phyloP scores from a whole-genome alignment of 2,113 vertebrate genomes.

The Paraplagusia blochii region DNA sequence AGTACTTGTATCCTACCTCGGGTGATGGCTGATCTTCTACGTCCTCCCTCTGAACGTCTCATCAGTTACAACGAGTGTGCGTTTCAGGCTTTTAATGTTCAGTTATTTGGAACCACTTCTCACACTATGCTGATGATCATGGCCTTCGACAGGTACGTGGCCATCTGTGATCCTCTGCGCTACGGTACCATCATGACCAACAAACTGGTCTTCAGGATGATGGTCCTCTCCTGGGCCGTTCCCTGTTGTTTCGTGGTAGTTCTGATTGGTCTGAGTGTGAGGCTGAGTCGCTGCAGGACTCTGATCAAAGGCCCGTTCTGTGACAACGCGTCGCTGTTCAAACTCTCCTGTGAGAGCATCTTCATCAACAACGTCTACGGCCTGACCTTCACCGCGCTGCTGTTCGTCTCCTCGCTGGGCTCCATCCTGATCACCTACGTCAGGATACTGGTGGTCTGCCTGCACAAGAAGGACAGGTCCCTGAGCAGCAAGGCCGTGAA shows the following conservation, averaged over 20 bases:
- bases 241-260: slow-evolving; percentile 42
- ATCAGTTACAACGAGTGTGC: slow-evolving; percentile 33
- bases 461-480: slow-evolving; percentile 19
- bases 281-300: slow-evolving; percentile 56
- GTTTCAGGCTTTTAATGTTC: slow-evolving; percentile 52
- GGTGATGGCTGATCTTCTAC: too few species aligned
- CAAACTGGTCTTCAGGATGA: slow-evolving; percentile 50
- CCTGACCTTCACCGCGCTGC: slow-evolving; percentile 15
- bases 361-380: slow-evolving; percentile 57
- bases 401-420: slow-evolving; percentile 38
- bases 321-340: slow-evolving; percentile 53
- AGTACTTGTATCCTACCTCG: too few species aligned
- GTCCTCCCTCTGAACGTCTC: too few species aligned
- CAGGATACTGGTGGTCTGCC: slow-evolving; percentile 41
- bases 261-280: slow-evolving; percentile 53
- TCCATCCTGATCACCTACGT: slow-evolving; percentile 57
- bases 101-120: slow-evolving; percentile 32
- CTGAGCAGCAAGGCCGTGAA: slow-evolving; percentile 52
- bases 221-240: slow-evolving; percentile 45
- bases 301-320: slow-evolving; percentile 35
- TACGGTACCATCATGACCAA: slow-evolving; percentile 57
- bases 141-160: slow-evolving; percentile 69
- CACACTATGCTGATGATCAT: slow-evolving; percentile 65
- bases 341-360: slow-evolving; percentile 51
- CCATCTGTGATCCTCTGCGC: slow-evolving; percentile 64